These are phyloP conservation scores for Uria lomvia DNA, from an alignment of 2,113 vertebrate genomes.

Conservation along the genomic window DNA sequence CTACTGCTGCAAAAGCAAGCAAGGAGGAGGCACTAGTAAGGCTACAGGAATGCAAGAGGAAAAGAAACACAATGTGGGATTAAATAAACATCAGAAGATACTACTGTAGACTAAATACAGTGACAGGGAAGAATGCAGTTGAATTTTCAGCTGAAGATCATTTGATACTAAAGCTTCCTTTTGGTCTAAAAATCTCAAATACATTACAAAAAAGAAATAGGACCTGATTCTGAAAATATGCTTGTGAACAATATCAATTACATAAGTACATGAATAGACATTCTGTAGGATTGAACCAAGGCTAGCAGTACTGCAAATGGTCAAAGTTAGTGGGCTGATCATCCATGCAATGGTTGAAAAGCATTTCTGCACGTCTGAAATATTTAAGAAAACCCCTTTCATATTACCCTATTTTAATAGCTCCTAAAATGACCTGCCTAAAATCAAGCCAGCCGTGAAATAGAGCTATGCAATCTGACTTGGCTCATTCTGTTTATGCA, in stretches of 20 bases:
- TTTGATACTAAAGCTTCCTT: background rate
- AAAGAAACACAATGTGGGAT: background rate
- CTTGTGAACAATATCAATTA: background rate
- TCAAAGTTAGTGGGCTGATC: background rate
- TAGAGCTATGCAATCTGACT: background rate
- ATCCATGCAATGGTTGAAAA: background rate
- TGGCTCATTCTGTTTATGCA: background rate
- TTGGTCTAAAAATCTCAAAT: background rate
- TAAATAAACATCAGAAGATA: background rate
- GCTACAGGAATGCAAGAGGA: background rate
- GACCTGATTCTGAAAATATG: background rate
- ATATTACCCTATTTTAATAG: background rate
- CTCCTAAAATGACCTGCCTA: background rate
- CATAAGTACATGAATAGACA: background rate
- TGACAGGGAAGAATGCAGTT: background rate
- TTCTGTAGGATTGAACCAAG: background rate
- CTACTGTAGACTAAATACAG: background rate
- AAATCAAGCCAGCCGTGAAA: background rate
- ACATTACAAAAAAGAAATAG: background rate
- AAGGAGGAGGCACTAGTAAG: background rate
- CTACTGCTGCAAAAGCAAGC: background rate
- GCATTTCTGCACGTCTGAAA: background rate
- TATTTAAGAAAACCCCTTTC: background rate
- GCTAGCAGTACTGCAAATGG: background rate
- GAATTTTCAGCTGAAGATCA: background rate